phyloP scores from a whole-genome alignment of 2,888 invertebrate genomes.

The Nephrotoma flavescens region DNA sequence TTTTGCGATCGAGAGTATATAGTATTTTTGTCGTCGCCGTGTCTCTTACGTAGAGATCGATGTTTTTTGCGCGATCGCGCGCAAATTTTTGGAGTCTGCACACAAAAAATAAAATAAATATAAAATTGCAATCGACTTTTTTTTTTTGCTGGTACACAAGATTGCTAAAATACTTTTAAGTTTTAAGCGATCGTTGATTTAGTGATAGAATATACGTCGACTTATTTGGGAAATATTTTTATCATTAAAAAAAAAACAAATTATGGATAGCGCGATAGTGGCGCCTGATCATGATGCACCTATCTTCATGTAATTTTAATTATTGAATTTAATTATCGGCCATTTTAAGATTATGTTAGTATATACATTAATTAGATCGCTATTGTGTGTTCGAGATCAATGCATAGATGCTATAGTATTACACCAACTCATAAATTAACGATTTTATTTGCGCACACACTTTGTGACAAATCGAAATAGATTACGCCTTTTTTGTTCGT shows the following conservation, averaged over 20 bases:
- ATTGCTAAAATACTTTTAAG: neutral
- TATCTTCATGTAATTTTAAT: neutral
- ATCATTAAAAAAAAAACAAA: neutral
- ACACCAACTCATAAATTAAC: neutral
- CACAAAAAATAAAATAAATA: neutral
- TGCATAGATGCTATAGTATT: too few relatives aligned
- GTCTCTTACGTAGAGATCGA: neutral
- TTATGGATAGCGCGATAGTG: neutral
- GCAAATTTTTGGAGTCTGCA: neutral
- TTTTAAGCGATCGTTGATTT: neutral
- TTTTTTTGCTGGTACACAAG: neutral
- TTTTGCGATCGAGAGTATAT: neutral
- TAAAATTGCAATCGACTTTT: neutral
- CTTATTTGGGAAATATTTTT: neutral
- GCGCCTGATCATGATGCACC: neutral
- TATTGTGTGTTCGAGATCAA: neutral
- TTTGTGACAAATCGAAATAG: neutral
- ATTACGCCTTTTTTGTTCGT: neutral
- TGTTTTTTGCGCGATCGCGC: neutral
- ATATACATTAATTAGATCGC: neutral
- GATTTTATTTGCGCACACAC: neutral
- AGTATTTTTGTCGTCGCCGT: constrained; percentile 1
- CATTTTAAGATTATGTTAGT: neutral
- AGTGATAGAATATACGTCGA: neutral
- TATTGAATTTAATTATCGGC: neutral